Evolutionary conservation across 2,797 vertebrate species (phyloP).

Genomic region (Sebastes dallii): DNA sequence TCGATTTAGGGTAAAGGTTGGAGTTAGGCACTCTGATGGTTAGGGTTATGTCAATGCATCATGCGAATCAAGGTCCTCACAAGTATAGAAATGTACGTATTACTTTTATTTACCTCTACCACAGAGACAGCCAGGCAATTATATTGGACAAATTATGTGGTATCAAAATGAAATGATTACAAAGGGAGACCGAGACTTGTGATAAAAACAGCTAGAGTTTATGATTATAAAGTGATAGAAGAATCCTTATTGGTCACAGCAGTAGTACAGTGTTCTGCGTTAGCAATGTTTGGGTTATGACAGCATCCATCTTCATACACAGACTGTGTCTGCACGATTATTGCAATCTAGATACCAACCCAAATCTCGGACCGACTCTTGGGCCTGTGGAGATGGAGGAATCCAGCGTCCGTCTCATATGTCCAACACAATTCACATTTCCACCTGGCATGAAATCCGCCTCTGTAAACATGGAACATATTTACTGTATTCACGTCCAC

Average conservation of each 20-base stretch:
- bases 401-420: slow-evolving; percentile 7
- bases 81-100: neutral
- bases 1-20: neutral
- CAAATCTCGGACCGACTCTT: neutral
- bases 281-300: neutral
- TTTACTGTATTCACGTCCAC: slow-evolving; percentile 2
- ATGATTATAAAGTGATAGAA: neutral
- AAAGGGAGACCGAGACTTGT: neutral
- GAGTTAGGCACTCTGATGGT: neutral
- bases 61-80: too few species aligned
- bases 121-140: neutral
- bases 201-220: neutral
- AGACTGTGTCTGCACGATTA: neutral
- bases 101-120: neutral
- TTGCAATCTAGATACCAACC: neutral
- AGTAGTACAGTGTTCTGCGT: neutral
- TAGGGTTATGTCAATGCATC: neutral
- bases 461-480: slow-evolving; percentile 4
- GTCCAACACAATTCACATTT: slow-evolving; percentile 22
- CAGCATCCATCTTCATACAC: neutral
- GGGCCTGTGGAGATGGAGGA: neutral
- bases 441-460: slow-evolving; percentile 5
- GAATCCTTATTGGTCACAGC: neutral
- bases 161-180: neutral
- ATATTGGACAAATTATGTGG: neutral